Percentiles rank a stretch among this genome's conserved stretches.
Evolutionary conservation across 2,113 vertebrate species (phyloP).

Genomic region (Hippoglossus stenolepis): DNA sequence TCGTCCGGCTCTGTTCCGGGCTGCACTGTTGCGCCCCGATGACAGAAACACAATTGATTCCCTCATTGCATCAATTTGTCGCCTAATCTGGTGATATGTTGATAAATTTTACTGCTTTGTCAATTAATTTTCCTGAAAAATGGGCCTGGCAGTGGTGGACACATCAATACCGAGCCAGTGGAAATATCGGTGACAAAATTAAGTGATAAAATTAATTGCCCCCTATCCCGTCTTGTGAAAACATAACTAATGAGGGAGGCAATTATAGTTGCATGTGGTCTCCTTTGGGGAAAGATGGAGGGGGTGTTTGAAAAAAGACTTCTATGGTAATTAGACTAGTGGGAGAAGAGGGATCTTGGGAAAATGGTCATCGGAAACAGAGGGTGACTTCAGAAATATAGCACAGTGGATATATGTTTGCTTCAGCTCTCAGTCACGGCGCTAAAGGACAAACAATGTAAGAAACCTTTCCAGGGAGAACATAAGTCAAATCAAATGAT

Average conservation of each 20-base stretch:
- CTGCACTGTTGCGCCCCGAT: constrained; percentile 62
- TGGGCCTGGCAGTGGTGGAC: constrained; percentile 71
- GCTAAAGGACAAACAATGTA: constrained; percentile 62
- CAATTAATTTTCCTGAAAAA: constrained; percentile 88
- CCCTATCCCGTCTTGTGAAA: constrained; percentile 83
- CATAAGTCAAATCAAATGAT: constrained; percentile 59
- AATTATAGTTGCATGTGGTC: constrained; percentile 86
- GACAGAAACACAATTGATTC: constrained; percentile 87
- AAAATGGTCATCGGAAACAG: constrained; percentile 71
- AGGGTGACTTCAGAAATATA: constrained; percentile 62
- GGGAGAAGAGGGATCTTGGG: constrained; percentile 72
- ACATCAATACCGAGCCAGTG: constrained; percentile 80
- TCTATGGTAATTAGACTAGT: constrained; percentile 78
- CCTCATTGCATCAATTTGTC: constrained; percentile 87
- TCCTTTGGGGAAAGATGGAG: constrained; percentile 81
- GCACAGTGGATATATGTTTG: constrained; percentile 57
- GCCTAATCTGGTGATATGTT: constrained; percentile 86
- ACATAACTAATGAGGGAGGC: constrained; percentile 87
- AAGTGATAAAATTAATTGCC: constrained; percentile 88
- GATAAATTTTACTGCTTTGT: constrained; percentile 85
- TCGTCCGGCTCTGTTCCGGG: constrained; percentile 67
- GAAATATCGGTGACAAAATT: constrained; percentile 85
- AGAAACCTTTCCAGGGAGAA: constrained; percentile 44
- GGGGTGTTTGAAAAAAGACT: constrained; percentile 77
- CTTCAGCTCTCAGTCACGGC: constrained; percentile 49